Percentiles rank a stretch among this genome's conserved stretches.
Conservation (phyloP, 1,140 invertebrate genomes). For the Aphaenogaster ashmeadi region DNA sequence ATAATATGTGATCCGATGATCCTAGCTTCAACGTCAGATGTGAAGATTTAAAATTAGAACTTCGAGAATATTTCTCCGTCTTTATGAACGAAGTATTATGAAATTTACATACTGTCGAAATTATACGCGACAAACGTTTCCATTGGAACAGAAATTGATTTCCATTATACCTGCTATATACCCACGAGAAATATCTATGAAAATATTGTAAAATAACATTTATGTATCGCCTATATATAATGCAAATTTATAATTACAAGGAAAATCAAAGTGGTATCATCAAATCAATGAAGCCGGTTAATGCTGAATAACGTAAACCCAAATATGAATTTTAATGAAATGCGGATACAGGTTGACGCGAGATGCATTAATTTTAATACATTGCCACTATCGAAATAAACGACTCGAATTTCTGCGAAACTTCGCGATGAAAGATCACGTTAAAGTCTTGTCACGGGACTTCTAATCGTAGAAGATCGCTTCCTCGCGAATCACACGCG, state of each 20-base stretch:
- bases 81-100: conserved; percentile 1
- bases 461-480: neutral
- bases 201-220: neutral
- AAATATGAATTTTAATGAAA: neutral
- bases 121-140: neutral
- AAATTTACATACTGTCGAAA: conserved; percentile 15
- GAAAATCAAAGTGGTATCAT: neutral
- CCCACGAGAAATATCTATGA: neutral
- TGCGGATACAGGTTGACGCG: neutral
- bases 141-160: neutral
- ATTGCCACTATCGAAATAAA: neutral
- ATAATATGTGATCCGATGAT: conserved; percentile 11
- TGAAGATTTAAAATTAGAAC: conserved; percentile 9
- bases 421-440: neutral
- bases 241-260: neutral
- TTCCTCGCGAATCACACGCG: conserved; percentile 45
- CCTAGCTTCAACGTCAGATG: neutral
- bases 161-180: neutral
- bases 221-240: neutral
- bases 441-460: neutral
- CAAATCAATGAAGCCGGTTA: neutral
- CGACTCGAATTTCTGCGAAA: neutral
- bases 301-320: neutral
- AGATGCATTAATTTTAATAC: neutral
- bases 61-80: neutral